Base-by-base conservation (phyloP, 2,113 vertebrate genomes). In the Synodontis membranacea region DNA sequence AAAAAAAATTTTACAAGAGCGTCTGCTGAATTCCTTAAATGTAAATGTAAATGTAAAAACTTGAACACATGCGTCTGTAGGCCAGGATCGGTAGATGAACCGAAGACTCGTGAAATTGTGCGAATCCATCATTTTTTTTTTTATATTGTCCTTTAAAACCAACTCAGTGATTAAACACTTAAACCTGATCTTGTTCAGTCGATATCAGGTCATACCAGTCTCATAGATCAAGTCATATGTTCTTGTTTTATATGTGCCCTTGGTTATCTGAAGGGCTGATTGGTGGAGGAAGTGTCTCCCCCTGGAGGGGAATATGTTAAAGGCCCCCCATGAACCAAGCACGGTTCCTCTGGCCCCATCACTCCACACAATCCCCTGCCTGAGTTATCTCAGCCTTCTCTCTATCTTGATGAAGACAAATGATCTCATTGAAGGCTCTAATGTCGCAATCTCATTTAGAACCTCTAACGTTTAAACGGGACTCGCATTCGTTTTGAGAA, bases 391-490 rank as follows among this genome's bases (percentile, higher is more conserved):
- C 89, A 85, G 17, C 90, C 89, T 84, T 82, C 88, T 86, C 60
- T 72, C 66, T 84, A 86, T 93, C 89, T 92, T 91, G 88, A 94
- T 94, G 90, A 91, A 90, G 92, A 92, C 92, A 88, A 88, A 86
- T 46, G 50, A 83, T 74, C 64, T 79, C 74, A 91, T 93, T 93
- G 88, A 92, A 88, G 89, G 91, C 89, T 50, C 82, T 91, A 92
- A 91, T 93, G 92, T 93, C 92, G 89, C 92, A 84, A 89, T 92
- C 87, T 92, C 92, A 92, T 92, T 94, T 91, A 93, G 89, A 91
- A 86, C 89, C 86, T 87, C 88, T 78, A 80, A 81, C 90, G 86
- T 92, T 89, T 81, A 92, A 93, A 93, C 88, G 92, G 92, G 90
- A 91, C 85, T 85, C 92, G 90, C 90, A 92, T 94, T 93, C 90